phyloP scores from a whole-genome alignment of 2,797 vertebrate species.

The Distichodus sexfasciatus region DNA sequence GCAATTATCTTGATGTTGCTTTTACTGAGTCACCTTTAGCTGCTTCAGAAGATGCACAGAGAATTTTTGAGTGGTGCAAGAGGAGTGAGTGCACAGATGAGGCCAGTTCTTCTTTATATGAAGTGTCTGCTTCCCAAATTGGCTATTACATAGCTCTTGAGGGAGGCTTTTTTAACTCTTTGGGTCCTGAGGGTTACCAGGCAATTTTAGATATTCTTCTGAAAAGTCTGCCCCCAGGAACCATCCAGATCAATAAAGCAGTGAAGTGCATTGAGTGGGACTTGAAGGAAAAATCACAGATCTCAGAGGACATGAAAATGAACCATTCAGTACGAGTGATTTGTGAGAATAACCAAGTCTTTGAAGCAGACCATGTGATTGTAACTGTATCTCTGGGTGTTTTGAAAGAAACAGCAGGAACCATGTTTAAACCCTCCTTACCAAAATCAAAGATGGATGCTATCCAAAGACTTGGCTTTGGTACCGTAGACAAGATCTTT shows the following conservation, averaged over 20 bases:
- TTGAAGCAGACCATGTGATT: conserved; percentile 62
- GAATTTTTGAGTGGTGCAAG: conserved; percentile 65
- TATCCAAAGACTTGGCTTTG: conserved; percentile 60
- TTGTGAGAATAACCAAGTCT: conserved; percentile 56
- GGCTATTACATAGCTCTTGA: conserved; percentile 57
- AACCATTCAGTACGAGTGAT: conserved; percentile 47
- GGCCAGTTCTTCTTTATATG: conserved; percentile 64
- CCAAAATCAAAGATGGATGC: conserved; percentile 55
- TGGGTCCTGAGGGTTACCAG: conserved; percentile 60
- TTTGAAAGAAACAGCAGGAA: conserved; percentile 51
- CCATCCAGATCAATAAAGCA: conserved; percentile 45
- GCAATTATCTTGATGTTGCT: conserved; percentile 58
- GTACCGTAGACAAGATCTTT: conserved; percentile 63
- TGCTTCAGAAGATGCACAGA: conserved; percentile 21
- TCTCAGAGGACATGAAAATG: not conserved
- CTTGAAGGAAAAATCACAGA: not conserved
- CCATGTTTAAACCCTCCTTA: conserved; percentile 58
- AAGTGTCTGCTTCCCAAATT: conserved; percentile 58
- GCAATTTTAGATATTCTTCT: conserved; percentile 55
- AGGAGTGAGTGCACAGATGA: conserved; percentile 63
- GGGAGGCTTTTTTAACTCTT: conserved; percentile 60
- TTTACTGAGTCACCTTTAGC: conserved; percentile 47
- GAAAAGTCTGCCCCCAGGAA: conserved; percentile 45
- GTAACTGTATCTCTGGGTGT: conserved; percentile 61
- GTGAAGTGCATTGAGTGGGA: conserved; percentile 57